phyloP scores from a whole-genome alignment of 2,797 vertebrate genomes.

The Periparus ater region DNA sequence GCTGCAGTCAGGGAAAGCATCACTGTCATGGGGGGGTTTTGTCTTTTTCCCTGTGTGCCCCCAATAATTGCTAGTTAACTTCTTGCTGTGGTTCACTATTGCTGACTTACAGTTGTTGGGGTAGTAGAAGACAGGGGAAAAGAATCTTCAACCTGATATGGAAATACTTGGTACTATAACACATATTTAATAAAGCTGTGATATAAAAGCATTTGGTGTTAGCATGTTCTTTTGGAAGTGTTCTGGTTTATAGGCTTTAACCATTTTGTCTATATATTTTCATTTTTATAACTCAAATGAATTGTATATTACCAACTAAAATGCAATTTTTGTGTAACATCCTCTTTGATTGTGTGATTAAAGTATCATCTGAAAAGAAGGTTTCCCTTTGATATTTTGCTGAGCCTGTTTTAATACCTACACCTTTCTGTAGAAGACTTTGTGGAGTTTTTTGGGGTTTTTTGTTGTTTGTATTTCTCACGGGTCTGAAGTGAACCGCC shows the following conservation, averaged over 20 bases:
- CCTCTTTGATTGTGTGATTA: neutral
- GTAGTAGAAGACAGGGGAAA: neutral
- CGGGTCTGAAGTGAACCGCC: neutral
- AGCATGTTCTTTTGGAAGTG: neutral
- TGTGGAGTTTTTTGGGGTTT: neutral
- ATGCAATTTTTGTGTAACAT: neutral
- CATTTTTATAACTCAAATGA: neutral
- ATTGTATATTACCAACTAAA: neutral
- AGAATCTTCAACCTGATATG: neutral
- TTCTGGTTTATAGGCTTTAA: neutral
- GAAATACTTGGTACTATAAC: neutral
- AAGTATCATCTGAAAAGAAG: neutral
- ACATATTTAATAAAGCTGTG: neutral
- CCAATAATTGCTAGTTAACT: neutral
- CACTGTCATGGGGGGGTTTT: rapidly evolving
- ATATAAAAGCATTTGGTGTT: neutral
- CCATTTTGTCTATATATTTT: neutral
- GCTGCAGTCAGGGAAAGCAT: neutral
- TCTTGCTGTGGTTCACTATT: neutral
- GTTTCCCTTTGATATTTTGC: neutral
- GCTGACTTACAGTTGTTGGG: neutral
- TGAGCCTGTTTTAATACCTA: neutral
- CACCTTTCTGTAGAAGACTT: neutral
- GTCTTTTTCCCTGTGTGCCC: neutral
- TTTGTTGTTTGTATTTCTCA: neutral